Percentiles rank a stretch among this genome's conserved stretches.
Evolutionary conservation across 2,797 vertebrate species (phyloP).

Genomic region (Crenuchus spilurus): DNA sequence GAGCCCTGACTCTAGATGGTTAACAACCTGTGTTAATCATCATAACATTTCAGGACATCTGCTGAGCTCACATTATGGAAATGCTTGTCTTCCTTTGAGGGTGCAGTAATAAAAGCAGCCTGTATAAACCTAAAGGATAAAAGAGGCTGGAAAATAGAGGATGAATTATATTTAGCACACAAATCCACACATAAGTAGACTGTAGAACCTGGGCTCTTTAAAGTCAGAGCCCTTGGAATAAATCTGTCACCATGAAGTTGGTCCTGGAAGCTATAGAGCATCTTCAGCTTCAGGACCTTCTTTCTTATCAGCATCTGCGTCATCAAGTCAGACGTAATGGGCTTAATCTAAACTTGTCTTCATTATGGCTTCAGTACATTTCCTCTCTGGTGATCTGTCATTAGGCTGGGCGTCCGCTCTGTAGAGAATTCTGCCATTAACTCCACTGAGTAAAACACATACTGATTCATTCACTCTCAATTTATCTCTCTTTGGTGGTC

Average conservation of each 20-base stretch:
- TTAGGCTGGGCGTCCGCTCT: background rate
- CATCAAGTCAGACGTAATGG: background rate
- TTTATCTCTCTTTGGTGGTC: background rate
- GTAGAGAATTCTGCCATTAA: background rate
- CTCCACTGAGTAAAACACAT: background rate
- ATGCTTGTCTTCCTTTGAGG: too few relatives aligned
- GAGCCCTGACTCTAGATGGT: too few relatives aligned
- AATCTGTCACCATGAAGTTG: background rate
- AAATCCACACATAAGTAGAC: background rate
- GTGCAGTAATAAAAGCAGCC: too few relatives aligned
- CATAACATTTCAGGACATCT: too few relatives aligned
- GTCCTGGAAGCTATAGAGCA: background rate
- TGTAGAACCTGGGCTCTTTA: background rate
- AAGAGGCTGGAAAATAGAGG: background rate
- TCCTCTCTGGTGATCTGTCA: background rate
- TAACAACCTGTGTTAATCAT: too few relatives aligned
- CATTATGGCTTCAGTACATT: background rate
- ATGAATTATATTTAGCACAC: background rate
- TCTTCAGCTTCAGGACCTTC: background rate
- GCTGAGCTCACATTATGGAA: too few relatives aligned
- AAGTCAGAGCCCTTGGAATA: background rate
- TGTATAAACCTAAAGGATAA: too few relatives aligned
- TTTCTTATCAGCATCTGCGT: background rate
- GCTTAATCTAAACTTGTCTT: background rate
- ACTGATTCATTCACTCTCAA: background rate